These are phyloP conservation scores for Nannobrachium achirus DNA, from an alignment of 2,113 vertebrate genomes.

Conservation along the genomic window DNA sequence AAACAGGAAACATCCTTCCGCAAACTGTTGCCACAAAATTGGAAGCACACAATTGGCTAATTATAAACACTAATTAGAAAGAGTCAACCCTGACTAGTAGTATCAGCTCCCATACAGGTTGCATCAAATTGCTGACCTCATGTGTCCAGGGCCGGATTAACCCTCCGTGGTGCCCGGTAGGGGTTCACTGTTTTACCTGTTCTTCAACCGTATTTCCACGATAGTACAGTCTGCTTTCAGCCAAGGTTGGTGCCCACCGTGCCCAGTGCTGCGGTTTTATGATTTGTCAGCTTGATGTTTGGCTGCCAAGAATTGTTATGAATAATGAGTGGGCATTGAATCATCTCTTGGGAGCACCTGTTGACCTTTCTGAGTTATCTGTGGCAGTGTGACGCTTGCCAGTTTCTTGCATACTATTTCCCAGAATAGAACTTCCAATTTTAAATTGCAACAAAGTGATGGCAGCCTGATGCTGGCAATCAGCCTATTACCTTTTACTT, in stretches of 20 bases:
- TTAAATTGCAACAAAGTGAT: conserved; percentile 65
- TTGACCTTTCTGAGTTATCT: conserved; percentile 36
- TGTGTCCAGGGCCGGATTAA: background rate
- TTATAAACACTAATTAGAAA: no score
- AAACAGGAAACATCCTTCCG: no score
- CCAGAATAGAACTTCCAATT: conserved; percentile 39
- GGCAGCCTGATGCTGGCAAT: conserved; percentile 54
- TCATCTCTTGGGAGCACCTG: conserved; percentile 30
- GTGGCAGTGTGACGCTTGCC: conserved; percentile 37
- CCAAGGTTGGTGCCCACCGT: no score
- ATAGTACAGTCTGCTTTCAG: no score
- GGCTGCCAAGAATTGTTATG: conserved; percentile 9
- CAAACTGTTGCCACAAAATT: no score
- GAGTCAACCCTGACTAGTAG: no score
- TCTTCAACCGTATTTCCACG: no score
- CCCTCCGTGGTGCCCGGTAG: no score
- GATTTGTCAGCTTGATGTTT: conserved; percentile 4
- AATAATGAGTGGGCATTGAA: conserved; percentile 25
- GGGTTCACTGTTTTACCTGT: no score
- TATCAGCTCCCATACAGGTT: no score
- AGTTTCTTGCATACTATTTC: conserved; percentile 21
- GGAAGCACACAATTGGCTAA: no score
- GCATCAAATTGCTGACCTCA: conserved; percentile 8
- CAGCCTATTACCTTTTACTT: conserved; percentile 52
- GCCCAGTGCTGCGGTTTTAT: no score